phyloP scores from a whole-genome alignment of 2,797 vertebrate species.

The Odontamblyopus lacepedii region DNA sequence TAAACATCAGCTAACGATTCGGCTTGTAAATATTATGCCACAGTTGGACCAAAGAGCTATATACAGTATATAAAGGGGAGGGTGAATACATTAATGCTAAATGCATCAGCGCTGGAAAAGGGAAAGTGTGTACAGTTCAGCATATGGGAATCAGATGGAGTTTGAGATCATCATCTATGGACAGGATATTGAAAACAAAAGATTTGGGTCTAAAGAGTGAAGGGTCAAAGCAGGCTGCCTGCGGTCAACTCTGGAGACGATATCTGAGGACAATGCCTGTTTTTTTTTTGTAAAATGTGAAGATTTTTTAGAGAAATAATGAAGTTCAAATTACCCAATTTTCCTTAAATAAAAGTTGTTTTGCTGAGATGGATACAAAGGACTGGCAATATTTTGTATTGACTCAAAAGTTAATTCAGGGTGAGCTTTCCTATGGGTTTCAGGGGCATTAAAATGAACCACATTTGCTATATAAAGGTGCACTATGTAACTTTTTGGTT shows the following conservation, averaged over 20 bases:
- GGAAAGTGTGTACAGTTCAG: slow-evolving; percentile 15
- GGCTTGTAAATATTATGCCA: slow-evolving; percentile 61
- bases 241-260: slow-evolving; percentile 44
- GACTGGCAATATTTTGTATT: background rate
- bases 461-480: too few relatives aligned
- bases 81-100: slow-evolving; percentile 25
- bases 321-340: background rate
- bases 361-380: background rate
- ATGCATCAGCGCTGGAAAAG: slow-evolving; percentile 48
- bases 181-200: slow-evolving; percentile 53
- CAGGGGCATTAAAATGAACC: too few relatives aligned
- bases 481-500: too few relatives aligned
- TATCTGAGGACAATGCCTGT: slow-evolving; percentile 22
- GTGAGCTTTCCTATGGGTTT: background rate
- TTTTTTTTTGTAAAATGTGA: background rate
- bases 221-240: slow-evolving; percentile 39
- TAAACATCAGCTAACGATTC: slow-evolving; percentile 61
- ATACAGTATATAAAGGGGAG: slow-evolving; percentile 22
- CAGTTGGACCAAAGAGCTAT: slow-evolving; percentile 33
- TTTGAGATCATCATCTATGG: slow-evolving; percentile 55
- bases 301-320: background rate
- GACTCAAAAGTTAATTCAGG: background rate
- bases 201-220: slow-evolving; percentile 43
- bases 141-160: slow-evolving; percentile 43
- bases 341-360: slow-evolving; percentile 4